Evolutionary conservation across 2,888 invertebrate species (phyloP).

Genomic region (Agrenia bidenticulata): DNA sequence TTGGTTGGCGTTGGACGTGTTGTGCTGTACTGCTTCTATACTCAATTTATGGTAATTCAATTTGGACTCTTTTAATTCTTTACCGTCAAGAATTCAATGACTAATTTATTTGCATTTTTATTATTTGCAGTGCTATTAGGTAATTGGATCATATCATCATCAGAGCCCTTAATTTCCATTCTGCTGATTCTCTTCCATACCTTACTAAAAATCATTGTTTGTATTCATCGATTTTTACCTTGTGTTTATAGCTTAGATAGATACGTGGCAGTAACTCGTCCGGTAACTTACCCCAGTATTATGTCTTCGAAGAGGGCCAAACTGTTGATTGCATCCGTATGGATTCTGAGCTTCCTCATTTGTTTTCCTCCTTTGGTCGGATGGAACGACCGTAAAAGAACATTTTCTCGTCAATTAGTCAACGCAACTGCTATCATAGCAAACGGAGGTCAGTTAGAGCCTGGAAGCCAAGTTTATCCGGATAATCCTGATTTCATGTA

Average conservation of each 20-base stretch:
- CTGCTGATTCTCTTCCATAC: too few relatives aligned
- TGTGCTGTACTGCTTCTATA: slow-evolving; percentile 80
- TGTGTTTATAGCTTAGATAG: slow-evolving; percentile 58
- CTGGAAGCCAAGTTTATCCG: neutral
- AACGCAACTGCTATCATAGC: slow-evolving; percentile 45
- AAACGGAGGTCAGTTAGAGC: slow-evolving; percentile 9
- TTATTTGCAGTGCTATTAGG: slow-evolving; percentile 11
- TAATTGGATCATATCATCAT: slow-evolving; percentile 1
- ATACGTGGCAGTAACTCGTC: slow-evolving; percentile 95
- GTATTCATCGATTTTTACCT: slow-evolving; percentile 11
- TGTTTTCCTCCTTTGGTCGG: slow-evolving; percentile 95
- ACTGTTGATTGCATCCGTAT: slow-evolving; percentile 83
- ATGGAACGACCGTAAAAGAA: slow-evolving; percentile 71
- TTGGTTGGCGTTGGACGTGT: slow-evolving; percentile 96
- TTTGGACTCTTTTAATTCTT: neutral
- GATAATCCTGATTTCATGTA: slow-evolving; percentile 13
- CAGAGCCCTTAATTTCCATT: too few relatives aligned
- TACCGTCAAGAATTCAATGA: too few relatives aligned
- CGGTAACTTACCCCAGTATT: slow-evolving; percentile 83
- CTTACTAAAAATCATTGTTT: too few relatives aligned
- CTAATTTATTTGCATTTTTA: too few relatives aligned
- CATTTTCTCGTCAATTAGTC: slow-evolving; percentile 50
- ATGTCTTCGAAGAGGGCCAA: slow-evolving; percentile 75
- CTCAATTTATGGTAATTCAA: slow-evolving; percentile 31
- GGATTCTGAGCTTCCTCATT: slow-evolving; percentile 93